Evolutionary conservation across 1,140 invertebrate genomes (phyloP).

Genomic region (Euura saliciscinereae): DNA sequence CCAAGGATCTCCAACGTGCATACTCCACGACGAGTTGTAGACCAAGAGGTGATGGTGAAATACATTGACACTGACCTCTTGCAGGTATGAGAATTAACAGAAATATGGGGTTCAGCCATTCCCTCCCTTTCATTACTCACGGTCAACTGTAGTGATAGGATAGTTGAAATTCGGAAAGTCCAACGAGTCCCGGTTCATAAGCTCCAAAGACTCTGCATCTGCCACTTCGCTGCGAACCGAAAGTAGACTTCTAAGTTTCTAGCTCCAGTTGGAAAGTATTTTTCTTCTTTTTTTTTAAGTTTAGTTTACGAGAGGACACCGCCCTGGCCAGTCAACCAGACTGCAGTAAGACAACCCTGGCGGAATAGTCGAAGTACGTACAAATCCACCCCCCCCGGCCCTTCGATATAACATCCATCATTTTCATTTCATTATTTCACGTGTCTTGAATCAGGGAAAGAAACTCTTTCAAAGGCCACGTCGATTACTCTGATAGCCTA

Average conservation of each 20-base stretch:
- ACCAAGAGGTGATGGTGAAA: constrained; percentile 37
- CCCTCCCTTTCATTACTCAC: neutral
- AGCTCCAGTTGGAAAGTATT: too few species aligned
- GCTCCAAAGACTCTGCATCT: neutral
- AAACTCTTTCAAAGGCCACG: constrained; percentile 2
- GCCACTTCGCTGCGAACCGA: neutral
- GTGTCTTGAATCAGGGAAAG: neutral
- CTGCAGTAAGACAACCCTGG: neutral
- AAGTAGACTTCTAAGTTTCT: neutral
- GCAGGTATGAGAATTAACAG: neutral
- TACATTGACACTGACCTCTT: constrained; percentile 20
- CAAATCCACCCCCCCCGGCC: neutral
- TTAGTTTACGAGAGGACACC: too few species aligned
- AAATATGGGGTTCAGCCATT: neutral
- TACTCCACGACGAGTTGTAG: constrained; percentile 57
- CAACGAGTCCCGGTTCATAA: neutral
- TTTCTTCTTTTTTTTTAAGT: too few species aligned
- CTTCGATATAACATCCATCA: neutral
- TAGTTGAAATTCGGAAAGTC: neutral
- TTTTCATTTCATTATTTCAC: neutral
- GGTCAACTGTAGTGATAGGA: neutral
- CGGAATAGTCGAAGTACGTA: neutral
- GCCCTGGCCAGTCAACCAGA: too few species aligned
- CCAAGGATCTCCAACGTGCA: constrained; percentile 58
- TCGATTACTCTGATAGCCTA: neutral